Evolutionary conservation across 1,140 invertebrate genomes (phyloP).

Genomic region (Scaptomyza montana): DNA sequence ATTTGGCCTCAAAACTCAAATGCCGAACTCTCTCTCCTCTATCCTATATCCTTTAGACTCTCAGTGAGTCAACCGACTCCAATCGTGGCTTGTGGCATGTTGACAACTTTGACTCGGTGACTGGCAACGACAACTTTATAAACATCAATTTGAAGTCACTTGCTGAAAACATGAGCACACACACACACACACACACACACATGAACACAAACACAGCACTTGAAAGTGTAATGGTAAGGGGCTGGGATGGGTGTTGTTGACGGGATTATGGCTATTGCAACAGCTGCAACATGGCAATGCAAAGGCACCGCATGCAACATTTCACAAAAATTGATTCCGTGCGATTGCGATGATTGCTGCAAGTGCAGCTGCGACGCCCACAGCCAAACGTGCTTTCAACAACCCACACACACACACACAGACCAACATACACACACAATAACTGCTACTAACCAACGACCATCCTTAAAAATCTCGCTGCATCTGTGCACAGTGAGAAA

Average conservation of each 20-base stretch:
- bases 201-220: slow-evolving; percentile 3
- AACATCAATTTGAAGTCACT: slow-evolving; percentile 53
- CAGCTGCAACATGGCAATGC: slow-evolving; percentile 38
- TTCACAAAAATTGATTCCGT: slow-evolving; percentile 60
- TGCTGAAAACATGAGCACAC: slow-evolving; percentile 20
- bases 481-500: too few species aligned
- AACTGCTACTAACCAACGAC: slow-evolving; percentile 20
- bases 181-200: neutral
- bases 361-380: slow-evolving; percentile 36
- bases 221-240: neutral
- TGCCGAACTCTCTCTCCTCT: neutral
- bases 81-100: slow-evolving; percentile 53
- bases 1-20: slow-evolving; percentile 37
- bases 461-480: slow-evolving; percentile 20
- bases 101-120: slow-evolving; percentile 56
- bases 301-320: slow-evolving; percentile 42
- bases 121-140: slow-evolving; percentile 56
- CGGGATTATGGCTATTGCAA: slow-evolving; percentile 9
- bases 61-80: slow-evolving; percentile 10
- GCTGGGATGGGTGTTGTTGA: neutral
- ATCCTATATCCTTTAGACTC: too few species aligned
- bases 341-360: slow-evolving; percentile 54
- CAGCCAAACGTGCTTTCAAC: slow-evolving; percentile 6
- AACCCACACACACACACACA: slow-evolving; percentile 4
- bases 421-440: slow-evolving; percentile 6